These are phyloP conservation scores for Drosophila subsilvestris DNA, from an alignment of 2,888 invertebrate species.

Conservation along the genomic window DNA sequence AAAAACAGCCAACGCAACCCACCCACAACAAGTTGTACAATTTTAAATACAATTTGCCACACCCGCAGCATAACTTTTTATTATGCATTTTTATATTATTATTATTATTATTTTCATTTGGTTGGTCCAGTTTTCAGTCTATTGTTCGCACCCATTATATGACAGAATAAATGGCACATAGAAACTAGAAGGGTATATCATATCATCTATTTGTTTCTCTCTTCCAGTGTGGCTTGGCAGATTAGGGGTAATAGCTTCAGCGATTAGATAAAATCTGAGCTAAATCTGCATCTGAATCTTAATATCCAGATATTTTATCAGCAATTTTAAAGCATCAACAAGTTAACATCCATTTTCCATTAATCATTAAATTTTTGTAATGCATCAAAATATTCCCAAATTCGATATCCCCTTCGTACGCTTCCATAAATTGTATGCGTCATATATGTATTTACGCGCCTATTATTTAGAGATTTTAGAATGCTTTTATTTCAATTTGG, in stretches of 20 bases:
- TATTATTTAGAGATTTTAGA: neutral
- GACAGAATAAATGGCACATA: too few species aligned
- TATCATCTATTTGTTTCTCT: neutral
- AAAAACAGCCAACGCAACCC: neutral
- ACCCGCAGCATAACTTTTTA: conserved; percentile 16
- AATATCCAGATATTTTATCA: too few species aligned
- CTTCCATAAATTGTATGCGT: too few species aligned
- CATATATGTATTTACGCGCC: neutral
- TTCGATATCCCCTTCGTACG: too few species aligned
- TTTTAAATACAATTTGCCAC: conserved; percentile 45
- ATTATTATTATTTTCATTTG: conserved; percentile 1
- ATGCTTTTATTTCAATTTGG: neutral
- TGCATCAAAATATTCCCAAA: too few species aligned
- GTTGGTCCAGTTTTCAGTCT: neutral
- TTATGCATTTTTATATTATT: conserved; percentile 26
- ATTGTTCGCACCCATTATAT: neutral
- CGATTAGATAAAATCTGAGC: too few species aligned
- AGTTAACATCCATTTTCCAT: too few species aligned
- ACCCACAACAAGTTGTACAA: conserved; percentile 10
- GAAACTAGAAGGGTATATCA: neutral
- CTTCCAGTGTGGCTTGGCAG: neutral
- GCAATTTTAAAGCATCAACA: too few species aligned
- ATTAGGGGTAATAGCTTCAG: too few species aligned
- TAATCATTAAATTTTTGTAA: too few species aligned
- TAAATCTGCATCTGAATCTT: too few species aligned